A percentile compares a stretch with the other conserved stretches of the same genome.
Conservation (phyloP, 2,797 vertebrate species). For the Alca torda region DNA sequence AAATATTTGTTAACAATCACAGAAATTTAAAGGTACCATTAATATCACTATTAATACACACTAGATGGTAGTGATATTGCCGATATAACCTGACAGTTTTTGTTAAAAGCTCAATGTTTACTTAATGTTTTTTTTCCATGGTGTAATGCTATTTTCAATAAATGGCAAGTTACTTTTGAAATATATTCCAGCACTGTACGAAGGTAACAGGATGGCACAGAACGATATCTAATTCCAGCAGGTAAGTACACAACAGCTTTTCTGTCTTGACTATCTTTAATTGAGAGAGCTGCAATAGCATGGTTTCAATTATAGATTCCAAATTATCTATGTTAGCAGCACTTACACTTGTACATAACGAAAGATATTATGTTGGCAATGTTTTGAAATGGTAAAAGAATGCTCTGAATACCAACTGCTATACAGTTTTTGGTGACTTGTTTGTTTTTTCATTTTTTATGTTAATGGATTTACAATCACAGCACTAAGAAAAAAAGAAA, state of each 20-base stretch:
- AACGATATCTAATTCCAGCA: conserved; percentile 37
- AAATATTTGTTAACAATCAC: not conserved
- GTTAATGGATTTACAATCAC: conserved; percentile 30
- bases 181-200: not conserved
- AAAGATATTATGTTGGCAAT: conserved; percentile 47
- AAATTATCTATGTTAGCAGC: conserved; percentile 58
- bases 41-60: not conserved
- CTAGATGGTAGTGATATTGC: not conserved
- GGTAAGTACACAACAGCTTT: conserved; percentile 56
- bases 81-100: not conserved
- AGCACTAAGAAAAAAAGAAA: conserved; percentile 12
- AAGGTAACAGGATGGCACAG: conserved; percentile 4
- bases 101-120: not conserved
- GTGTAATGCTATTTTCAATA: not conserved
- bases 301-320: conserved; percentile 61
- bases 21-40: not conserved
- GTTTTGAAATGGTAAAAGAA: conserved; percentile 55
- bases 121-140: not conserved
- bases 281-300: conserved; percentile 54
- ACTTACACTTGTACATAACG: conserved; percentile 54
- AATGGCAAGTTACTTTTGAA: not conserved
- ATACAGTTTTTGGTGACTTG: conserved; percentile 30
- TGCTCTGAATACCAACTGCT: conserved; percentile 43
- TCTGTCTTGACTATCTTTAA: conserved; percentile 60
- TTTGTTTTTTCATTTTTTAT: conserved; percentile 48